Evolutionary conservation across 2,888 invertebrate genomes (phyloP).

Genomic region (Argynnis bischoffii): DNA sequence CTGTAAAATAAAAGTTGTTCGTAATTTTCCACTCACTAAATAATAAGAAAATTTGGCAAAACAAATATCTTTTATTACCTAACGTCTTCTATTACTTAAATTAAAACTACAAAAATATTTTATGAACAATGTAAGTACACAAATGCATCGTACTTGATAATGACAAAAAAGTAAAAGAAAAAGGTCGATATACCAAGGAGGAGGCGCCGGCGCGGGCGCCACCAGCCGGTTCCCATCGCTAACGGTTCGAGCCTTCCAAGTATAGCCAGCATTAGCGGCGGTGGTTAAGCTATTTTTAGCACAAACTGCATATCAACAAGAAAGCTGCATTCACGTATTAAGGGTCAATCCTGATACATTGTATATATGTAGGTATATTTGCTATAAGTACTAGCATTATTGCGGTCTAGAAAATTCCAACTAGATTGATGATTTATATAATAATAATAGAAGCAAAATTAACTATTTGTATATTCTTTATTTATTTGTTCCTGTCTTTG

Average conservation of each 20-base stretch:
- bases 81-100: not conserved
- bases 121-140: conserved; percentile 40
- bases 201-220: conserved; percentile 51
- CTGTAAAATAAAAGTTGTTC: conserved; percentile 5
- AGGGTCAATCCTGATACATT: not conserved
- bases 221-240: conserved; percentile 59
- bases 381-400: not conserved
- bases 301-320: conserved; percentile 47
- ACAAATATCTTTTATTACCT: not conserved
- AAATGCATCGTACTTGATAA: conserved; percentile 36
- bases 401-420: no score
- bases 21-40: not conserved
- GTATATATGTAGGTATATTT: not conserved
- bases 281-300: conserved; percentile 62
- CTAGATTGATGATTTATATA: no score
- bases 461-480: no score
- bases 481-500: no score
- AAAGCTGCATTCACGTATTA: conserved; percentile 36
- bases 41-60: not conserved
- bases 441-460: no score
- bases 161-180: conserved; percentile 50
- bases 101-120: conserved; percentile 33
- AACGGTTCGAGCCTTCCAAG: conserved; percentile 68
- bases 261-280: conserved; percentile 60
- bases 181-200: conserved; percentile 56